Base-by-base conservation (phyloP, 2,797 vertebrate species). In the Brotogeris chrysoptera region DNA sequence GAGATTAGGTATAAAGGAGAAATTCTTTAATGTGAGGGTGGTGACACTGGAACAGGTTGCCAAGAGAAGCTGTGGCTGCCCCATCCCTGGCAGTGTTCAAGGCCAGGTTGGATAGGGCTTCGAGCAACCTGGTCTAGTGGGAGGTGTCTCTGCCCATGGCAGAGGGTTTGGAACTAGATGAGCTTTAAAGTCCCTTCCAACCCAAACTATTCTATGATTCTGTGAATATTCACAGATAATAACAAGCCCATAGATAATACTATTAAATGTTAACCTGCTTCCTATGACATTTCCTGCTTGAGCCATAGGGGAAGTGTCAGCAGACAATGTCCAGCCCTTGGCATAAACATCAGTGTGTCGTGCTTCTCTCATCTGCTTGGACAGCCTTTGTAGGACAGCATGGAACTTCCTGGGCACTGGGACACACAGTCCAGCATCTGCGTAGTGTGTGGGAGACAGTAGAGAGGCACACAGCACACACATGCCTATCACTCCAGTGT, bases 341-440 rank as follows among this genome's bases (percentile, higher is more conserved):
- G 55, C 61, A 57, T 7, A n/a, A 47, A 6, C 8, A 17, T 10
- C 44, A 57, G 28, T 0, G 10, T 4, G 1, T 0, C 0, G 32
- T 59, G 55, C 13, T 9, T 64, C 27, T 50, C 76, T 39, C 44
- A 5, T 21, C 19, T 13, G 50, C 55, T 70, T 34, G 12, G 25
- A 32, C 17, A 47, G 60, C 27, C 19, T 36, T 18, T 1, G 1
- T 0, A 28, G 15, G 50, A 19, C 16, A 55, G 50, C 15, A 30
- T 1, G 2, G n/a, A 34, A 34, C 28, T 59, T 46, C 38, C 36
- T 17, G 57, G 61, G 41, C 69, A 86, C 10, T 5, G 8, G 57
- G 44, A 49, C 50, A 63, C 7, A 13, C 32, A 80, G 28, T 19
- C 16, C 10, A 7, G 38, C 66, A 53, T 1, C 32, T 9, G 55